These are phyloP conservation scores for Agapetus fuscipes DNA, from an alignment of 2,888 invertebrate genomes.

Conservation along the genomic window DNA sequence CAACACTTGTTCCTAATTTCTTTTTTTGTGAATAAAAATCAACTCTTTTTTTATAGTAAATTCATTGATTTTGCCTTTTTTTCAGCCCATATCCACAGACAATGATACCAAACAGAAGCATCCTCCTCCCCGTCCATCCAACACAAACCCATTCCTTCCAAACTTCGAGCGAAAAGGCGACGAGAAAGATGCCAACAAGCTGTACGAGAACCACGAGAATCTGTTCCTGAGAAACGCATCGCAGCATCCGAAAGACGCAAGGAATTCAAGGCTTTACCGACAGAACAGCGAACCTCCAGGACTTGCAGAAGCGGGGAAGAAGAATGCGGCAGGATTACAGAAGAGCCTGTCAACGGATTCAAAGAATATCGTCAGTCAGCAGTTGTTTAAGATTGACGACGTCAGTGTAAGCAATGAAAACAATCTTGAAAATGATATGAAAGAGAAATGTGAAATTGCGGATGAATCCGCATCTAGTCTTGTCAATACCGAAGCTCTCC, in stretches of 20 bases:
- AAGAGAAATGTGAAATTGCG: neutral
- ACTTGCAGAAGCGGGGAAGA: slow-evolving; percentile 26
- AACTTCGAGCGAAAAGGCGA: slow-evolving; percentile 27
- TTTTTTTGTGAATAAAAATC: neutral
- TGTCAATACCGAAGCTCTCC: neutral
- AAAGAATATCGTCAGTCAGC: slow-evolving; percentile 20
- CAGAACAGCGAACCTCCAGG: slow-evolving; percentile 37
- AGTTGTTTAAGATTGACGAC: neutral
- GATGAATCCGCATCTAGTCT: neutral
- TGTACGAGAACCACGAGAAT: slow-evolving; percentile 42
- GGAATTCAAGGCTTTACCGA: slow-evolving; percentile 32
- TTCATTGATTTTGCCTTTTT: slow-evolving; percentile 13
- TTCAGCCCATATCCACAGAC: slow-evolving; percentile 25
- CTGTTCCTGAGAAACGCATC: slow-evolving; percentile 37
- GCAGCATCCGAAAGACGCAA: slow-evolving; percentile 34
- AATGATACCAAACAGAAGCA: slow-evolving; percentile 21
- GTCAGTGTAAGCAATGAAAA: neutral
- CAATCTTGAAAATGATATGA: no score
- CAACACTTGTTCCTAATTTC: no score
- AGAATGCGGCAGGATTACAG: slow-evolving; percentile 29
- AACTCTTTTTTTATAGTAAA: slow-evolving; percentile 4
- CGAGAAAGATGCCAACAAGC: slow-evolving; percentile 29
- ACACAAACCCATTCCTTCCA: slow-evolving; percentile 34
- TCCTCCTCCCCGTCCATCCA: slow-evolving; percentile 25
- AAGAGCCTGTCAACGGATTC: slow-evolving; percentile 40